Percentiles rank a stretch among this genome's conserved stretches.
Conservation (phyloP, 2,888 invertebrate genomes). For the Drosophila anomalipes region DNA sequence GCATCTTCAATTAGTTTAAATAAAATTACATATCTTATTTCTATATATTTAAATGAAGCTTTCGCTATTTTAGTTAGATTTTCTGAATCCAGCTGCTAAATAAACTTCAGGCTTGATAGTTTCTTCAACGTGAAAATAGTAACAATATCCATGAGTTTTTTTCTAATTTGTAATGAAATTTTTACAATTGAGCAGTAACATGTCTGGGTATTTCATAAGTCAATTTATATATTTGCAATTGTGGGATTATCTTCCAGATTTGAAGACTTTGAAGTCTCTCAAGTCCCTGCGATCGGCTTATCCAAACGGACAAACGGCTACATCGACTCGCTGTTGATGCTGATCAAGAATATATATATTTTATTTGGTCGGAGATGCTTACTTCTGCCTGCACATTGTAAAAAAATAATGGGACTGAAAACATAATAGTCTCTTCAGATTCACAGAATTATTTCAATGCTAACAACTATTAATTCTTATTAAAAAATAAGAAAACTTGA, state of each 20-base stretch:
- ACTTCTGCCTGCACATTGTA: neutral
- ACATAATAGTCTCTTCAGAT: neutral
- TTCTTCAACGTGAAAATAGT: neutral
- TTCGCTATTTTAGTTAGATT: neutral
- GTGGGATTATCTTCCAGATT: neutral
- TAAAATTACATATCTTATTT: accelerated
- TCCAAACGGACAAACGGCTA: neutral
- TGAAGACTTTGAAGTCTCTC: accelerated
- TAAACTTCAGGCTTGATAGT: neutral
- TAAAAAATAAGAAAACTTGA: neutral
- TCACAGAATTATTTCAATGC: too few species aligned
- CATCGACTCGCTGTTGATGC: neutral
- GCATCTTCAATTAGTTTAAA: neutral
- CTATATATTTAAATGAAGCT: accelerated
- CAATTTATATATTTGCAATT: neutral
- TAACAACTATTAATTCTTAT: neutral
- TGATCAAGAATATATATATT: neutral
- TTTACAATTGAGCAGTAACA: neutral
- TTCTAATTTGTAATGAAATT: neutral
- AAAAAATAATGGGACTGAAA: neutral
- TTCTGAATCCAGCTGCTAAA: neutral
- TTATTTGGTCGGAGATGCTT: neutral
- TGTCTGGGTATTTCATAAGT: neutral
- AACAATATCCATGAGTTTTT: accelerated
- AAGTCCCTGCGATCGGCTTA: neutral